Evolutionary conservation across 2,797 vertebrate genomes (phyloP), one percentile per base, ranked within the genome.

Genomic region (Sternotherus odoratus): DNA sequence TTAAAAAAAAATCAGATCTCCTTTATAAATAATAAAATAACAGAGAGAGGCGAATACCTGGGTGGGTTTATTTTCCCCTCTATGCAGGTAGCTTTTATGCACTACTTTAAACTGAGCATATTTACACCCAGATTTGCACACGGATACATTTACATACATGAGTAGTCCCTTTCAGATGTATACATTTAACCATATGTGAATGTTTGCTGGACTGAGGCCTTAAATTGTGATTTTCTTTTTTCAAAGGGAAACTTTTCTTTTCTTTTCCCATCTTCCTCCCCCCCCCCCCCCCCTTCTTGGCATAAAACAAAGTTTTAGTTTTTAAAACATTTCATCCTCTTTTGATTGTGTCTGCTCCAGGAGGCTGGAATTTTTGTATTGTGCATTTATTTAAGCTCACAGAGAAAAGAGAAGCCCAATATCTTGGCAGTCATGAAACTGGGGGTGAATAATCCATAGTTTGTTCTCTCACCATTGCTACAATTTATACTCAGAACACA

Each of bases 401-500:
- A 93, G 92, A 96, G 89, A 91, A 95, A 60, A 91, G 82, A 95
- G 92, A 88, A 97, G 83, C 69, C 92, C 97, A 95, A 89, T 93
- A 97, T 95, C 90, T 91, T 95, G 84, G 93, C 96, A 96, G 74
- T 98, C 86, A 81, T 83, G 90, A 97, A 98, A 95, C 85, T 75
- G 78, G 87, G 85, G 56, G 50, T 88, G 82, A 95, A 97, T 96
- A 96, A 97, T 96, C 93, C 82, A 90, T 97, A 94, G 46, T 93
- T 96, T 95, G 72, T 95, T 95, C 84, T 95, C 74, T 85, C 69
- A 69, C 51, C 51, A 50, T 83, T 95, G 94, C 91, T 95, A 53
- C 86, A 96, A 54, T 97, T 97, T 97, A 96, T 92, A 93, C 82
- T 77, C 79, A 95, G 86, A 97, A 75, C 91, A 91, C 60, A 95